Conservation (phyloP, 2,888 invertebrate species). For the Axea sp. region DNA sequence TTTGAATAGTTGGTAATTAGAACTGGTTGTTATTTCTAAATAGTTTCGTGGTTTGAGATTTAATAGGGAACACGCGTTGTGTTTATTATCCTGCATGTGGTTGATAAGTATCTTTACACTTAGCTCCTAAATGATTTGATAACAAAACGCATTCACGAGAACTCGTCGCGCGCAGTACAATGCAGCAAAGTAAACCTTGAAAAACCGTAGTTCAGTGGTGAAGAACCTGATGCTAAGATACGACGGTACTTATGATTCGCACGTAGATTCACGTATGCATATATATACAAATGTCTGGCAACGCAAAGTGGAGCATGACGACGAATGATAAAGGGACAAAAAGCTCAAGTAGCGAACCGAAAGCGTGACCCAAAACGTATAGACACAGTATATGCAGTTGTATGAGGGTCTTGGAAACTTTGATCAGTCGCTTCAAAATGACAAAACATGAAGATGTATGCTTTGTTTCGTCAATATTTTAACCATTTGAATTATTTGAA, state of each 20-base stretch:
- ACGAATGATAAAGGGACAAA: slow-evolving; percentile 56
- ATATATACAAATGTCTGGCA: slow-evolving; percentile 13
- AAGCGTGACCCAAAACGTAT: slow-evolving; percentile 36
- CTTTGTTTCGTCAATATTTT: slow-evolving; percentile 15
- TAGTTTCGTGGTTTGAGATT: too few species aligned
- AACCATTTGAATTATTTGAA: slow-evolving; percentile 9
- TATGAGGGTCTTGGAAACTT: slow-evolving; percentile 18
- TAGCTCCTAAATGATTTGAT: slow-evolving; percentile 22
- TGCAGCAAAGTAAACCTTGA: slow-evolving; percentile 31
- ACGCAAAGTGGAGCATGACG: slow-evolving; percentile 48
- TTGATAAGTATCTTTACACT: slow-evolving; percentile 28
- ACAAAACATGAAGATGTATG: slow-evolving; percentile 5
- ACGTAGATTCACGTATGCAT: slow-evolving; percentile 15
- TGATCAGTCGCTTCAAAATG: slow-evolving; percentile 19
- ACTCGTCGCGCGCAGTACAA: slow-evolving; percentile 11
- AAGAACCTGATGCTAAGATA: slow-evolving; percentile 44
- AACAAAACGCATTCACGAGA: slow-evolving; percentile 25
- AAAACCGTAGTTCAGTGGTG: slow-evolving; percentile 29
- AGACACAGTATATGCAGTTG: slow-evolving; percentile 9
- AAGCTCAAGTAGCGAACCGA: slow-evolving; percentile 62
- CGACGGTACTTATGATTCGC: slow-evolving; percentile 28
- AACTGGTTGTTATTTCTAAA: too few species aligned
- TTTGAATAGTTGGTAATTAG: too few species aligned
- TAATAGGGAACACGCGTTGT: too few species aligned
- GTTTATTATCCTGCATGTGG: not conserved